Conservation (phyloP, 2,797 vertebrate species). For the Coccyzus lansbergi region DNA sequence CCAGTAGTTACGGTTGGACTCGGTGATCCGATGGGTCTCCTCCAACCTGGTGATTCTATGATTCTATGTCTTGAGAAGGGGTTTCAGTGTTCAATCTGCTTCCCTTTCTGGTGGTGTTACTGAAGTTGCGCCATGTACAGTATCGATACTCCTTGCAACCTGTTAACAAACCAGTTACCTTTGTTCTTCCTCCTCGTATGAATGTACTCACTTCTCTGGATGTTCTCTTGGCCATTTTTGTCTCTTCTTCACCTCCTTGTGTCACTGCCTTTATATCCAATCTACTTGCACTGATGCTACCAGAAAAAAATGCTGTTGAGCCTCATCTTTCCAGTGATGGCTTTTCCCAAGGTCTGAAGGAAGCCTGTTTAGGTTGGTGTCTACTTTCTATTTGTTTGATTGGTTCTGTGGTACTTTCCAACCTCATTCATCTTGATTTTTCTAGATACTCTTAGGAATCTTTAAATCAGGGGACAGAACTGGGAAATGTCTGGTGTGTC, state of each 20-base stretch:
- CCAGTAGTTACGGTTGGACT: too few relatives aligned
- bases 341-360: background rate
- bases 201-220: background rate
- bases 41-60: too few relatives aligned
- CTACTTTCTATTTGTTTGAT: background rate
- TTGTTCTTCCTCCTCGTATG: conserved; percentile 5
- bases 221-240: background rate
- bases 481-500: background rate
- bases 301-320: background rate
- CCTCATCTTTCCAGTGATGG: background rate
- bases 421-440: background rate
- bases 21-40: too few relatives aligned
- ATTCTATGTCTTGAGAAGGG: background rate
- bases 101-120: background rate
- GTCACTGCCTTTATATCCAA: conserved; percentile 4
- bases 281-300: background rate
- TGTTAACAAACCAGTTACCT: background rate
- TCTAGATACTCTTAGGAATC: background rate
- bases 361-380: background rate
- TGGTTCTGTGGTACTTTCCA: background rate
- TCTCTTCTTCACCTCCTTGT: background rate
- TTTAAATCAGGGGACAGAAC: background rate
- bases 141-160: background rate
- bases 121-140: background rate
- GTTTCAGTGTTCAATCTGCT: background rate